phyloP scores from a whole-genome alignment of 37 sponge, comb jelly and placozoan genomes.

The Halichondria panicea region DNA sequence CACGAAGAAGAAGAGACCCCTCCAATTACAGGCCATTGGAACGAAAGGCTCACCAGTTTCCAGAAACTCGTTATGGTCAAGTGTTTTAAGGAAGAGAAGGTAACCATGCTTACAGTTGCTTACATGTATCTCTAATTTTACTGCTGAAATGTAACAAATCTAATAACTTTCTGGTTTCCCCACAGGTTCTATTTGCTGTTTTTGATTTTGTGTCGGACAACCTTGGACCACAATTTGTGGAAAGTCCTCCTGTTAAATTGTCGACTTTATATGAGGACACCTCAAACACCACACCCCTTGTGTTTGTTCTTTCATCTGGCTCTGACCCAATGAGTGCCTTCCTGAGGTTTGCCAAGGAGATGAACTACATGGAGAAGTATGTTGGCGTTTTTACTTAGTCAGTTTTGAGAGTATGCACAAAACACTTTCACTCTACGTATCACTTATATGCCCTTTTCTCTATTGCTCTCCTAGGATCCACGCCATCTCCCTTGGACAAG shows the following conservation, averaged over 20 bases:
- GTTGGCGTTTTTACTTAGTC: too few relatives aligned
- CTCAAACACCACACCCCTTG: constrained; percentile 85
- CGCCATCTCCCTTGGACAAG: constrained; percentile 98
- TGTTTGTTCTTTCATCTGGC: constrained; percentile 97
- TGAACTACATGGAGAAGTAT: constrained; percentile 86
- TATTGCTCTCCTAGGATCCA: constrained; percentile 57
- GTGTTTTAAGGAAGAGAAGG: constrained; percentile 86
- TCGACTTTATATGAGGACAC: constrained; percentile 85
- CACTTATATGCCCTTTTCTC: not conserved
- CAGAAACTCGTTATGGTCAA: constrained; percentile 94
- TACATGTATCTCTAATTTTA: not conserved
- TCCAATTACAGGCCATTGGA: constrained; percentile 83
- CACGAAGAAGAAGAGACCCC: constrained; percentile 18
- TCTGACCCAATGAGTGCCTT: constrained; percentile 98
- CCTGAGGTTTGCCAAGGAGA: constrained; percentile 95
- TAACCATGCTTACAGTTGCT: constrained; percentile 27
- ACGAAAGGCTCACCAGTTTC: constrained; percentile 78
- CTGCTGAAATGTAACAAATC: not conserved
- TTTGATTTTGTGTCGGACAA: constrained; percentile 89
- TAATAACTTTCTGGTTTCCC: not conserved
- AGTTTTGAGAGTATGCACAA: not conserved
- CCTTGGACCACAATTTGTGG: constrained; percentile 92
- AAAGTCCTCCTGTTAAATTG: constrained; percentile 90
- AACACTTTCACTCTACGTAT: not conserved
- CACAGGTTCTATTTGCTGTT: constrained; percentile 76